These are phyloP conservation scores for Magallana gigas DNA, from an alignment of 1,140 invertebrate genomes.

Conservation along the genomic window DNA sequence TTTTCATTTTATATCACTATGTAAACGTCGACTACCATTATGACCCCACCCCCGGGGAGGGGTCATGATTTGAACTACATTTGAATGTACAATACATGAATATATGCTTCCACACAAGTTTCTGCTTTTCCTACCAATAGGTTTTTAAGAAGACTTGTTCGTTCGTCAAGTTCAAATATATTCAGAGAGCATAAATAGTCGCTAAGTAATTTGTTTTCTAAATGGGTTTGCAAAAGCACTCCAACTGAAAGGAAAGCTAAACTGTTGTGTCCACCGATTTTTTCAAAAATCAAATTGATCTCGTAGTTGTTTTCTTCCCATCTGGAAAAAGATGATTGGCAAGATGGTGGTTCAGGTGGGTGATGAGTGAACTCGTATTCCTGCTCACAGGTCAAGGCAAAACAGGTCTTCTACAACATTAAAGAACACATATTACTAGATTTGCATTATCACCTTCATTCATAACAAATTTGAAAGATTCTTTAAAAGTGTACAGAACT, in stretches of 20 bases:
- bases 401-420: background rate
- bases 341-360: background rate
- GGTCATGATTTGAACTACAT: too few relatives aligned
- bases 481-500: background rate
- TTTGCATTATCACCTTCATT: background rate
- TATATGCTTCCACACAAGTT: too few relatives aligned
- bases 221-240: background rate
- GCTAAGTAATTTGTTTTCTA: background rate
- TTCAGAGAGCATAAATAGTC: background rate
- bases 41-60: too few relatives aligned
- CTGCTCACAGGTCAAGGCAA: background rate
- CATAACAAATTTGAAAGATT: background rate
- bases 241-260: background rate
- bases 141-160: background rate
- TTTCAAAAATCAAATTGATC: background rate
- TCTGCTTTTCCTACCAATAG: too few relatives aligned
- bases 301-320: constrained; percentile 9
- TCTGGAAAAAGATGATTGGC: background rate
- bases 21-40: too few relatives aligned
- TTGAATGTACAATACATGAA: too few relatives aligned
- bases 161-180: background rate
- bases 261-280: background rate
- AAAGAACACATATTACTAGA: background rate
- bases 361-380: background rate
- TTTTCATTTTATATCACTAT: too few relatives aligned